These are phyloP conservation scores for Suillia variegata DNA, from an alignment of 2,888 invertebrate genomes.

Conservation along the genomic window DNA sequence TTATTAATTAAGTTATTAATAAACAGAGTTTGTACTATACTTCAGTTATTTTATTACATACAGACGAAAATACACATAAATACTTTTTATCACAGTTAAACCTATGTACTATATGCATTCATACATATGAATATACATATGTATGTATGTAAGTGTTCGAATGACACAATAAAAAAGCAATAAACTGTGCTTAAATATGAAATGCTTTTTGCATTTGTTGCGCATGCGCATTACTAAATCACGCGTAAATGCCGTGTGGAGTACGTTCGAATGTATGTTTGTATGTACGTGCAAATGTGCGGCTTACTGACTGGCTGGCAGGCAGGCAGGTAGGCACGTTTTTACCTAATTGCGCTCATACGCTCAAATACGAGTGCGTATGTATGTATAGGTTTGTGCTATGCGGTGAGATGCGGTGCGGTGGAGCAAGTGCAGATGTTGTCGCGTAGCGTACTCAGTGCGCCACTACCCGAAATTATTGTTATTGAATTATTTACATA, in stretches of 20 bases:
- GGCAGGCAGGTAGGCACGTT: not conserved
- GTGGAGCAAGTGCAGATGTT: not conserved
- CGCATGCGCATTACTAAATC: conserved; percentile 1
- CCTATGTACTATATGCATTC: too few species aligned
- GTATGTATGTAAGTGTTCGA: not conserved
- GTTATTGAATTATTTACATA: conserved; percentile 11
- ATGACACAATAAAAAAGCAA: conserved; percentile 1
- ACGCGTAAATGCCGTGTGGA: not conserved
- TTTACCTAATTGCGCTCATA: not conserved
- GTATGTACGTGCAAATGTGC: not conserved
- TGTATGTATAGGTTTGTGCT: too few species aligned
- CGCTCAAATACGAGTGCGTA: too few species aligned
- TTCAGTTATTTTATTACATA: too few species aligned
- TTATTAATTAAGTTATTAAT: too few species aligned
- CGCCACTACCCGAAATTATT: conserved; percentile 6
- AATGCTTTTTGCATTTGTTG: conserved; percentile 1
- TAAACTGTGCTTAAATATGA: not conserved
- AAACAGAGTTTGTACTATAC: too few species aligned
- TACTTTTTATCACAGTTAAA: too few species aligned
- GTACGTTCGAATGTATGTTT: not conserved
- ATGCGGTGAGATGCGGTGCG: not conserved
- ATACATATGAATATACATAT: too few species aligned
- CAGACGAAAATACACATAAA: too few species aligned
- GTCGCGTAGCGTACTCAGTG: not conserved
- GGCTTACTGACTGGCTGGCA: conserved; percentile 8